Base-by-base conservation (phyloP, 1,140 invertebrate genomes). In the Drosophila fuyamai region DNA sequence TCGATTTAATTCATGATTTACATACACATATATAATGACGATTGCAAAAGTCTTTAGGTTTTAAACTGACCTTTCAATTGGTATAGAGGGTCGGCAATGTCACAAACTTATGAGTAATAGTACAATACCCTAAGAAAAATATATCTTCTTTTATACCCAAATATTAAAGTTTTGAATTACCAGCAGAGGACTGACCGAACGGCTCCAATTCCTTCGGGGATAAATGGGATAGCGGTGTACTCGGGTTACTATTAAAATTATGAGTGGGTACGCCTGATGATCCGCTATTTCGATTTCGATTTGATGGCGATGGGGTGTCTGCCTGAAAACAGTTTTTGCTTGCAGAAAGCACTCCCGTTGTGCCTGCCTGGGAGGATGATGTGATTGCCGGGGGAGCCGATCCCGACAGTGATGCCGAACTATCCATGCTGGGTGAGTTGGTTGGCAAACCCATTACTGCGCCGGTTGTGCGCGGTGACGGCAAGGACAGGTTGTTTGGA, bases 401-500 rank as follows among this genome's bases (percentile, higher is more conserved):
- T 48, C 51, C 67, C 1, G 50, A 18, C n/a, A 55, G 13, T 40
- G 63, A 36, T 14, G 32, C 12, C 2, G 47, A 23, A 16, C 47
- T 27, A 13, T 91, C 90, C 73, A 91, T 82, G 54, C 48, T 91
- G 0, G 96, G 96, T 4, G 96, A 96, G 91, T 96, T 95, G 10
- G 96, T 77, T 23, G 89, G 76, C 50, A 82, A 54, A 14, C 84
- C 90, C 40, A 88, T 57, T 3, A 66, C 95, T 9, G 95, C 95
- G 6, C 95, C 95, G 61, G 95, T 94, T 46, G 96, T 95, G 43
- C 95, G 93, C 2, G 95, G 95, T 43, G 95, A 96, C 4, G 95
- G 95, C 57, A 96, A 81, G 1, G 95, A 96, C n/a, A 96, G 81
- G 91, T 96, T 95, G 67, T 95, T 95, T 23, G 95, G 95, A 72